Evolutionary conservation across 1,140 invertebrate genomes (phyloP), one percentile per base, ranked within the genome.

Genomic region (Sarcophaga bullata): DNA sequence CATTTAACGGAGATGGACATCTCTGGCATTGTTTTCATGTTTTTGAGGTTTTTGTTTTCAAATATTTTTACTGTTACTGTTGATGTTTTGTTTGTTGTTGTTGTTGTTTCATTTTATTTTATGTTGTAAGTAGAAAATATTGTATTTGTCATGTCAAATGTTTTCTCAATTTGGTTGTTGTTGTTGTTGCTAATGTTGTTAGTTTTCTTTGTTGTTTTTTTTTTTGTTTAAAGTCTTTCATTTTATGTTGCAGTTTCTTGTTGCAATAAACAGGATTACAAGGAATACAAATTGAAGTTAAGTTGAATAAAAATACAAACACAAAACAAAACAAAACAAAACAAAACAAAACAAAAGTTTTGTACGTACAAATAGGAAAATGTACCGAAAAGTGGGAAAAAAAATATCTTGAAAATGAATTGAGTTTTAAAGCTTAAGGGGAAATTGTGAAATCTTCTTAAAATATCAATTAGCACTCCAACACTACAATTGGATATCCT

Each of bases 101-200:
- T 58, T 58, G 54, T 13, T 58, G 52, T 13, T 58, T 11, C n/a
- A 58, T 58, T 58, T 58, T 58, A 15, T 58, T 37, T 58, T 25
- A 68, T 68, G 62, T 68, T 68, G 62, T 68, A 68, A 68, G 62
- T 68, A 68, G 62, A 68, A 68, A 68, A 68, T 68, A 68, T 68
- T 68, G 62, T 68, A 68, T 19, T 68, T 68, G 62, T 68, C 62
- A 68, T 68, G 17, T 68, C 62, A 68, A 68, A 68, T 68, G 9
- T 37, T 37, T 37, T 37, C 25, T 37, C 25, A 37, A 37, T 37
- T 37, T 37, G 25, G 25, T 37, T 37, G 25, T 37, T 37, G 25
- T 37, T 37, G 25, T 37, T 37, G 25, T 37, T 4, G 25, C 4
- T 4, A 37, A 4, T 37, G 25, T 37, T 37, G 25, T 37, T 4